Percentiles rank a stretch among this genome's conserved stretches.
phyloP scores from a whole-genome alignment of 1,140 invertebrate genomes.

The Nephila pilipes region DNA sequence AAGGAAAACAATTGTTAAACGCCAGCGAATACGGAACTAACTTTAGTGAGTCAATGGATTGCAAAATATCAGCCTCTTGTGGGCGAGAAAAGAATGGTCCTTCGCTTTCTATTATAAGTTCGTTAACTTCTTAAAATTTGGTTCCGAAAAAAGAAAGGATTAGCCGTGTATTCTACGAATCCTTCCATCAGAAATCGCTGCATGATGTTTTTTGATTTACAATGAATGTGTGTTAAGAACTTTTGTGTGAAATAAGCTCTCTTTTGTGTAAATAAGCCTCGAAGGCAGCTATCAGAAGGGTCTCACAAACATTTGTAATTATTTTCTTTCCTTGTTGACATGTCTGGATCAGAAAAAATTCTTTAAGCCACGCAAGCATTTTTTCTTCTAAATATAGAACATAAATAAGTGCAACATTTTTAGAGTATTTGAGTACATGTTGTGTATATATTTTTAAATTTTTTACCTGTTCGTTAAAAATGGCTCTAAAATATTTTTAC shows the following conservation, averaged over 20 bases:
- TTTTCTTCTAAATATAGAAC: background rate
- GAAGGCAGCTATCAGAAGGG: background rate
- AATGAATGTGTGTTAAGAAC: background rate
- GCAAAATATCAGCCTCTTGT: background rate
- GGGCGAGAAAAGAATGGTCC: background rate
- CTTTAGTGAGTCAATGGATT: background rate
- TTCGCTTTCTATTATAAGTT: background rate
- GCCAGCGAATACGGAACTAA: background rate
- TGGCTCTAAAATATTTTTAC: too few relatives aligned
- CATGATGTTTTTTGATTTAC: background rate
- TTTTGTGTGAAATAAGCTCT: background rate
- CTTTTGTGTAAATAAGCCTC: background rate
- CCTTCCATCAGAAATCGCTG: background rate
- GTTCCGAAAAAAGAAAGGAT: background rate
- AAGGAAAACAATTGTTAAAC: background rate
- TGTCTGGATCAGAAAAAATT: background rate
- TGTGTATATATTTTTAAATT: too few relatives aligned
- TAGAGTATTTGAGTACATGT: too few relatives aligned
- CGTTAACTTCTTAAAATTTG: conserved; percentile 13
- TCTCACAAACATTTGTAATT: background rate
- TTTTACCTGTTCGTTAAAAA: too few relatives aligned
- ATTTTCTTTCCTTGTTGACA: too few relatives aligned
- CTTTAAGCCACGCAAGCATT: background rate
- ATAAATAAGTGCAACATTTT: background rate
- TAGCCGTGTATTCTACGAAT: background rate